Evolutionary conservation across 2,888 invertebrate genomes (phyloP), one percentile per base, ranked within the genome.

Genomic region (Andrena hattorfiana): DNA sequence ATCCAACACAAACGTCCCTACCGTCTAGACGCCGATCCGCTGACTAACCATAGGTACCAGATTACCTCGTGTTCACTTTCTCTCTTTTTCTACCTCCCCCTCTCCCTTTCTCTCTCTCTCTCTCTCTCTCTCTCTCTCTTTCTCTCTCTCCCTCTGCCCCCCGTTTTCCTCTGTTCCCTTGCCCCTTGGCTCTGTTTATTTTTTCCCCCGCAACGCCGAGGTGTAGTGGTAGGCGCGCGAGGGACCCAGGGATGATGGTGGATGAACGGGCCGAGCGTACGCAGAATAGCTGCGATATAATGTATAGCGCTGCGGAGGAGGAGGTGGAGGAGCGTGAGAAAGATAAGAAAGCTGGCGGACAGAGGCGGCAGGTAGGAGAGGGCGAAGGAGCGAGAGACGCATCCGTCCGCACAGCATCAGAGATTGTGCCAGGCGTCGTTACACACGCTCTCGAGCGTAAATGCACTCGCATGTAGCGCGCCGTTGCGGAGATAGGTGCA

Each of bases 11-110:
- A 92, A 91, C 77, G 64, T 91, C 89, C 89, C 91, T 83, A 83
- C 89, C 88, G 91, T 92, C 92, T 92, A 92, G 92, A 92, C 92
- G 89, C 89, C 84, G 90, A 87, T 89, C 83, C 86, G 89, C 91
- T 90, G 90, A 91, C 90, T 91, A 92, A 91, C 90, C 89, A 89
- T 88, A 89, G 87, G 84, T 83, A 89, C 88, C 89, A 85, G 90
- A 91, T 91, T 91, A 91, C 86, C 85, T 85, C 83, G 73, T 73
- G 48, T 54, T 72, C 64, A 64, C 71, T 84, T 62, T 85, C 75
- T 75, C 84, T 64, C 60, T 51, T 62, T 23, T 35, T 54, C 72
- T 32, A 20, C 5, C 48, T 69, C 10, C 56, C 26, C 13, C 16
- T 6, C 7, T 42, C 67, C 26, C 35, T 23, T 6, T 72, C 62